Conservation (phyloP, 2,113 vertebrate genomes). For the Takifugu bimaculatus region DNA sequence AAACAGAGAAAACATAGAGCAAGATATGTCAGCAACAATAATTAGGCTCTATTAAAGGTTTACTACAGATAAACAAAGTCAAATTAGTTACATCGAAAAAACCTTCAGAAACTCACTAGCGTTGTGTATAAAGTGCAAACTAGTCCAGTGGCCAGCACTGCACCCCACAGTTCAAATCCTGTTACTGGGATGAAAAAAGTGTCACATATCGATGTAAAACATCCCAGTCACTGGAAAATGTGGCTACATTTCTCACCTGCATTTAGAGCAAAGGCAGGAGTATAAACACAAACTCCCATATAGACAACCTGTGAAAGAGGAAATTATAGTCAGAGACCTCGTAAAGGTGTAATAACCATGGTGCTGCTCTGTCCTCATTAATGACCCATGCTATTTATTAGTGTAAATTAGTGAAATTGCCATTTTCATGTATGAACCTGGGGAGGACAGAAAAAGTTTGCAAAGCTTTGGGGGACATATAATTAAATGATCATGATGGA, state of each 20-base stretch:
- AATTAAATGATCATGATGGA: neutral
- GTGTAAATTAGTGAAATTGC: too few species aligned
- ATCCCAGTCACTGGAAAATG: neutral
- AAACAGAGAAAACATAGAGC: neutral
- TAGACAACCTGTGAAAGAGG: constrained; percentile 81
- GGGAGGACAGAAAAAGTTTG: too few species aligned
- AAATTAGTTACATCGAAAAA: neutral
- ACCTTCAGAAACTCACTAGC: constrained; percentile 72
- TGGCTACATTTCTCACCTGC: constrained; percentile 67
- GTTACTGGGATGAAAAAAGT: constrained; percentile 77
- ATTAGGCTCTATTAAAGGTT: too few species aligned
- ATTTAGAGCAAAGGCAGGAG: constrained; percentile 85
- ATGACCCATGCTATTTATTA: too few species aligned
- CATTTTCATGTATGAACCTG: neutral
- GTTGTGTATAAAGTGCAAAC: constrained; percentile 88
- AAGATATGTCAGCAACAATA: too few species aligned
- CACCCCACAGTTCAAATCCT: constrained; percentile 86
- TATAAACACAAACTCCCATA: constrained; percentile 87
- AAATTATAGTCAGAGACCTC: constrained; percentile 5
- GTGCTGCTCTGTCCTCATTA: too few species aligned
- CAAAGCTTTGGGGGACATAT: neutral
- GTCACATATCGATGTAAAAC: neutral
- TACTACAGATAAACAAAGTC: neutral
- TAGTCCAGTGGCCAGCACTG: constrained; percentile 84
- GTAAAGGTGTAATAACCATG: too few species aligned